Evolutionary conservation across 2,888 invertebrate genomes (phyloP).

Genomic region (Coleophora deauratella): DNA sequence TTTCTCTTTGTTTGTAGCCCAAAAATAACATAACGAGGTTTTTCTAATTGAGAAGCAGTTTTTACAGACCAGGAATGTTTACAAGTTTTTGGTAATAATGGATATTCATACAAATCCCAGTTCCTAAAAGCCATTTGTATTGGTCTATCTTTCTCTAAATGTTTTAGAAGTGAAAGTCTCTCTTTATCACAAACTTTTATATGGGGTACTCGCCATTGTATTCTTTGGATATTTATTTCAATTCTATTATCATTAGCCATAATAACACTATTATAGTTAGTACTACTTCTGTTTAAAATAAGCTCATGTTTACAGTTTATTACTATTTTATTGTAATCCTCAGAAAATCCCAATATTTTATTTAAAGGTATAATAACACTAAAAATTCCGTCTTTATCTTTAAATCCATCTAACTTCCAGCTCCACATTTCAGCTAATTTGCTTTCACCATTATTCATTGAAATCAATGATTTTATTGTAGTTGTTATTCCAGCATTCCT

Average conservation of each 20-base stretch:
- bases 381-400: constrained; percentile 18
- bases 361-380: constrained; percentile 6
- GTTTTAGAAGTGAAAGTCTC: constrained; percentile 12
- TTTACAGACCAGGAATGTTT: constrained; percentile 30
- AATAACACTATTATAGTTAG: constrained; percentile 23
- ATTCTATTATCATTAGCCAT: constrained; percentile 7
- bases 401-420: constrained; percentile 20
- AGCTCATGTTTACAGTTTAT: constrained; percentile 41
- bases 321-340: constrained; percentile 34
- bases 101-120: constrained; percentile 40
- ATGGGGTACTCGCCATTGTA: constrained; percentile 12
- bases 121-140: constrained; percentile 28
- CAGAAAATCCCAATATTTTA: constrained; percentile 16
- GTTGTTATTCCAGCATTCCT: constrained; percentile 8
- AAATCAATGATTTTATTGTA: constrained; percentile 29
- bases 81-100: constrained; percentile 26
- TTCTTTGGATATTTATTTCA: constrained; percentile 13
- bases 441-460: constrained; percentile 22
- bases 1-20: constrained; percentile 26
- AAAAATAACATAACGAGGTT: constrained; percentile 33
- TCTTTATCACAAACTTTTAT: constrained; percentile 13
- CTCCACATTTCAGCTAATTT: constrained; percentile 20
- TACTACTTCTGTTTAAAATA: constrained; percentile 28
- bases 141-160: constrained; percentile 24
- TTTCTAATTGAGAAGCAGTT: constrained; percentile 33